These are phyloP conservation scores for Biston betularia DNA, from an alignment of 2,888 invertebrate genomes.

Conservation along the genomic window DNA sequence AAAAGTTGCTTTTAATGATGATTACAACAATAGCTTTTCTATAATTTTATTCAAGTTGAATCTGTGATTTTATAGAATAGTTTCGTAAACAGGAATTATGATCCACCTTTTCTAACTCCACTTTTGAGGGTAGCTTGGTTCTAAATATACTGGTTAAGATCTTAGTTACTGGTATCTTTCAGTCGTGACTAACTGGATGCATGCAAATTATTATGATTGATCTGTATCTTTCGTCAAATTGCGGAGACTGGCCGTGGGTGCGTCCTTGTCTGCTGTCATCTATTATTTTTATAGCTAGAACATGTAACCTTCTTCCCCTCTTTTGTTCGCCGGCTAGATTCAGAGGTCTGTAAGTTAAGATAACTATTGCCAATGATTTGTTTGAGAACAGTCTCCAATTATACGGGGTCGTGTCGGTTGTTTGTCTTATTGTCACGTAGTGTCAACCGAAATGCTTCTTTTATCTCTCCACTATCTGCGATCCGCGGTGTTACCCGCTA, in stretches of 20 bases:
- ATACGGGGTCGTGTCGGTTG: no score
- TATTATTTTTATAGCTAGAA: not conserved
- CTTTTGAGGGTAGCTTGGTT: constrained; percentile 43
- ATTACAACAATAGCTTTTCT: no score
- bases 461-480: no score
- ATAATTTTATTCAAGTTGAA: no score
- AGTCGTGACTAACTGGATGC: constrained; percentile 65
- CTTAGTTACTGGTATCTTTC: constrained; percentile 36
- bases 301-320: not conserved
- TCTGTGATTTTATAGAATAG: no score
- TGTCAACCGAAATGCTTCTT: no score
- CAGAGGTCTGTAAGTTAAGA: no score
- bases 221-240: constrained; percentile 66
- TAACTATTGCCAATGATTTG: no score
- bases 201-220: constrained; percentile 76
- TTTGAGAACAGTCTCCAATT: no score
- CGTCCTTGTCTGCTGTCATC: constrained; percentile 15
- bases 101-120: not conserved
- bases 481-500: no score
- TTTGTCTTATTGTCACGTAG: no score
- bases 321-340: not conserved
- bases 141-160: constrained; percentile 46
- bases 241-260: constrained; percentile 51
- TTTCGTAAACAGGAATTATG: not conserved
- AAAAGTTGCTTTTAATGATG: no score